phyloP scores from a whole-genome alignment of 2,113 vertebrate genomes.

The Okapia johnstoni region DNA sequence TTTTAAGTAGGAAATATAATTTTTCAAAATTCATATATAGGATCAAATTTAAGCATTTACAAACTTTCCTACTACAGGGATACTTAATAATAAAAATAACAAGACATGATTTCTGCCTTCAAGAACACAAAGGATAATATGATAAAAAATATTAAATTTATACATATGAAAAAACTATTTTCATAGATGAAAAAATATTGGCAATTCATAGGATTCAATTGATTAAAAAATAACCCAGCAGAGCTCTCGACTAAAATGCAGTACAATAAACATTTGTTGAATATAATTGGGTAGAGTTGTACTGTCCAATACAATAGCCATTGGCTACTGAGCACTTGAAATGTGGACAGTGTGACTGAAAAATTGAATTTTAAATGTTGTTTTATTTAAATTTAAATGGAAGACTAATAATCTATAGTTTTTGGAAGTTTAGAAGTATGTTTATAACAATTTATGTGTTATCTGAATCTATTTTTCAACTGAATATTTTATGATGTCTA shows the following conservation, averaged over 20 bases:
- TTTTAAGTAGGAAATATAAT: neutral
- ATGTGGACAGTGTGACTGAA: neutral
- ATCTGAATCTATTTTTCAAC: neutral
- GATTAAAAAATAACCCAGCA: neutral
- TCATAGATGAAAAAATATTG: neutral
- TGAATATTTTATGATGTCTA: neutral
- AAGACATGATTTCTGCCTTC: neutral
- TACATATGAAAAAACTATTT: neutral
- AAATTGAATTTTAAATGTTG: slow-evolving; percentile 4
- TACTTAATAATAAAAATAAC: neutral
- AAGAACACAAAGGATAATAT: neutral
- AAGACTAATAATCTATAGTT: neutral
- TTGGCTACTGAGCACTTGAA: neutral
- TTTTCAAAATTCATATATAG: neutral
- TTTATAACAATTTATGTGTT: neutral
- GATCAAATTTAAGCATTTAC: neutral
- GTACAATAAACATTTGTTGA: neutral
- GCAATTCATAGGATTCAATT: neutral
- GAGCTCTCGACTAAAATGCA: neutral
- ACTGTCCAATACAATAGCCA: neutral
- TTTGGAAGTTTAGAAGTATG: neutral
- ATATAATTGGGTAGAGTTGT: neutral
- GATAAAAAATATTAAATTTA: neutral
- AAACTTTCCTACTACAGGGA: neutral
- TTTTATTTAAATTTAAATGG: neutral